Percentiles rank a stretch among this genome's conserved stretches.
phyloP scores from a whole-genome alignment of 2,888 invertebrate genomes.

The Euspilapteryx auroguttella region DNA sequence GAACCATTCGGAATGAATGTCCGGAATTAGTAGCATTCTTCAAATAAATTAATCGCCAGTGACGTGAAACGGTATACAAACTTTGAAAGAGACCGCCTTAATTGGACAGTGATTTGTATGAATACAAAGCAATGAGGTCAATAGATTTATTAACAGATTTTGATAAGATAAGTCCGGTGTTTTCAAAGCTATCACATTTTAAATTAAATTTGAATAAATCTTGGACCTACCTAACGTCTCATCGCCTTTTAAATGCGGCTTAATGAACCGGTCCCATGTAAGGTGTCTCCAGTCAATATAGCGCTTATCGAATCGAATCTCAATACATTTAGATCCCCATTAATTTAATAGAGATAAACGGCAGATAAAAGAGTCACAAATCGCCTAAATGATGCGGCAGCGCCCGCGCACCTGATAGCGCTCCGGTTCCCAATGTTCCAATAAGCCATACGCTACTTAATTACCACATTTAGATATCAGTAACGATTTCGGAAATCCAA shows the following conservation, averaged over 20 bases:
- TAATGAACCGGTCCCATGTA: constrained; percentile 34
- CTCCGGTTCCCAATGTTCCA: constrained; percentile 26
- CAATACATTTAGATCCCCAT: constrained; percentile 52
- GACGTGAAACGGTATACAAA: too few relatives aligned
- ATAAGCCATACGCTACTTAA: constrained; percentile 33
- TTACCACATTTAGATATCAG: constrained; percentile 38
- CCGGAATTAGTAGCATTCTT: too few relatives aligned
- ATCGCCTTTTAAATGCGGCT: constrained; percentile 31
- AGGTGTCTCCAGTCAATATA: constrained; percentile 42
- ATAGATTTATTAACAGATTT: too few relatives aligned
- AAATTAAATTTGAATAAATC: too few relatives aligned
- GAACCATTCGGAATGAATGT: too few relatives aligned
- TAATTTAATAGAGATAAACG: constrained; percentile 35
- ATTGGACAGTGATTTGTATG: too few relatives aligned
- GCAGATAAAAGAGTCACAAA: constrained; percentile 36
- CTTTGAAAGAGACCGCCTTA: too few relatives aligned
- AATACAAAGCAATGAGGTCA: too few relatives aligned
- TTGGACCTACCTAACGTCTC: constrained; percentile 17
- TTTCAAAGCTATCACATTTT: too few relatives aligned
- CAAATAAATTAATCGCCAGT: too few relatives aligned
- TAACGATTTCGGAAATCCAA: constrained; percentile 23
- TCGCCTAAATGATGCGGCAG: constrained; percentile 30
- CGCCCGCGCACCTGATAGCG: constrained; percentile 18
- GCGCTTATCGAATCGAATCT: constrained; percentile 53
- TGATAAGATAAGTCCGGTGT: too few relatives aligned